Evolutionary conservation across 2,888 invertebrate genomes (phyloP), one percentile per base, ranked within the genome.

Genomic region (Drepanosiphum platanoidis): DNA sequence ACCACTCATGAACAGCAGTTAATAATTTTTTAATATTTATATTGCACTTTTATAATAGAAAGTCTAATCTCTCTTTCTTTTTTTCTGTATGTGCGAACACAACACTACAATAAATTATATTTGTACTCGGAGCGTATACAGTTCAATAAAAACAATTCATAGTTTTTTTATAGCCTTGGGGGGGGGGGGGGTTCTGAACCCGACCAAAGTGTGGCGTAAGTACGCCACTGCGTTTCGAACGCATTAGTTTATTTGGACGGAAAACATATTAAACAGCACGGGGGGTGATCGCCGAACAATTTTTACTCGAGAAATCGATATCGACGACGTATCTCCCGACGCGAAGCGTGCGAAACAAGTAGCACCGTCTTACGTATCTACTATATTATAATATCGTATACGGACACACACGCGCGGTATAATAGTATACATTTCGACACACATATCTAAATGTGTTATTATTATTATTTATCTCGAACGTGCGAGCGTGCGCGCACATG

Each of bases 221-320:
- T n/a, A n/a, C n/a, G n/a, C n/a, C n/a, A n/a, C n/a, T 9, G 11
- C 11, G 3, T 52, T 46, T 46, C 2, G 3, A 52, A 7, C 8
- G 3, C 15, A 52, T 22, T 18, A 52, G 15, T 52, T 52, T 18
- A 3, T n/a, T n/a, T n/a, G 18, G 52, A 52, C 52, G 18, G 18
- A 18, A 52, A 18, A 4, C 22, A 52, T 2, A 52, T 5, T 5
- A 4, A 18, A 52, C 4, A 1, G 18, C 15, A 15, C 18, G 5
- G 18, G 52, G 52, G 22, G 18, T 52, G 22, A 52, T 52, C 22
- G 22, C 8, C 52, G 22, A 52, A 52, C 22, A 52, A 9, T 3
- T 64, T 64, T 64, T 64, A 64, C 64, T 64, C 27, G 64, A 30
- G 11, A 64, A 64, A 27, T 27, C 64, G 64, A 30, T 64, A 64